Base-by-base conservation (phyloP, 2,888 invertebrate species). In the Drosophila pseudotalamancana region DNA sequence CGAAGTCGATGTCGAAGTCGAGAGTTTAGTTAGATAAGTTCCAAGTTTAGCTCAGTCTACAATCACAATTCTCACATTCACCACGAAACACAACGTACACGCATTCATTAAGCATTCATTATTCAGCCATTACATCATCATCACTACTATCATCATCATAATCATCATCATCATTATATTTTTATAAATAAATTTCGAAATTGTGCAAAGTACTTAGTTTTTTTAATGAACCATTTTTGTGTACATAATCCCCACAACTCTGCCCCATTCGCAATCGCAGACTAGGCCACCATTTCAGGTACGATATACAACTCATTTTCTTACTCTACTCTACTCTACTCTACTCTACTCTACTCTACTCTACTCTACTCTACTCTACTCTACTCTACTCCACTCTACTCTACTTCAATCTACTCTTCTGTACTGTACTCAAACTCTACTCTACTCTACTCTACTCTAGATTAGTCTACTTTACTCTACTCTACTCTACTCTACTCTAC, bases 221-320 rank as follows among this genome's bases (percentile, higher is more conserved):
- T 54, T 81, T 77, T 80, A 86, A 77, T 86, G 69, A 82, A 87
- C 77, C 75, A 85, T 85, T 88, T 86, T 86, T 88, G 85, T 89
- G 87, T 83, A 87, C 87, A 86, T 89, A 89, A 89, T 87, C 77
- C 88, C 79, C 67, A 72, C 85, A 82, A 82, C 85, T 79, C 82
- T 85, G 82, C 80, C 80, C 84, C 85, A 78, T 87, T 81, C 84
- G 77, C 78, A 83, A 84, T 82, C 79, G 89, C 91, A 91, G 91
- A 91, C 90, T 89, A 88, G 87, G 89, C 89, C 89, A 86, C 90
- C 90, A 79, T 88, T 89, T 80, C 90, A 91, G 91, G 91, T 91
- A 91, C 89, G 90, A 88, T 88, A 87, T 85, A 84, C 82, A 88
- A 88, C 67, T 88, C 88, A 77, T 85, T 88, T 83, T 88, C 83